Evolutionary conservation across 2,888 invertebrate genomes (phyloP).

Genomic region (Drosophila kuntzei): DNA sequence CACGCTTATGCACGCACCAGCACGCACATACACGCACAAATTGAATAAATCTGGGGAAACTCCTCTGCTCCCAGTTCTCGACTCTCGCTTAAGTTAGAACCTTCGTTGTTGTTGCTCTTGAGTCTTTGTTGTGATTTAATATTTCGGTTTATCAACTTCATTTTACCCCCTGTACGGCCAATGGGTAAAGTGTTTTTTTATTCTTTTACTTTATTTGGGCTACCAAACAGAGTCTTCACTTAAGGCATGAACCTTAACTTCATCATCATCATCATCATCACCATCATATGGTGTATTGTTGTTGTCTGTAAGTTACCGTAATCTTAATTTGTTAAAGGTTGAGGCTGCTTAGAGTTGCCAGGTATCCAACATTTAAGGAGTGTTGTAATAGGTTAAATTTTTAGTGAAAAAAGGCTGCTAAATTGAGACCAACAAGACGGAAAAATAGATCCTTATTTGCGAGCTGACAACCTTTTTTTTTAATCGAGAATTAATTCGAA

Average conservation of each 20-base stretch:
- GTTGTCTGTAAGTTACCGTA: slow-evolving; percentile 6
- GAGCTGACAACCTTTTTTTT: too few species aligned
- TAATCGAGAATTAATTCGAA: not conserved
- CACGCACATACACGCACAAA: slow-evolving; percentile 45
- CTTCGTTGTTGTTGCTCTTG: slow-evolving; percentile 9
- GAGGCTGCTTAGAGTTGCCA: not conserved
- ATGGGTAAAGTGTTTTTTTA: slow-evolving; percentile 11
- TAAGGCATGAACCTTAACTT: slow-evolving; percentile 37
- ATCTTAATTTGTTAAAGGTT: slow-evolving; percentile 4
- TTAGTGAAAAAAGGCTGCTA: too few species aligned
- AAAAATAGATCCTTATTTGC: not conserved
- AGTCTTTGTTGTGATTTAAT: slow-evolving; percentile 64
- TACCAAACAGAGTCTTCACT: slow-evolving; percentile 29
- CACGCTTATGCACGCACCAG: slow-evolving; percentile 3
- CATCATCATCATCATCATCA: slow-evolving; percentile 21
- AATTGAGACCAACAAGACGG: not conserved
- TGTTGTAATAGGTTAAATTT: not conserved
- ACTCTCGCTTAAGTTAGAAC: not conserved
- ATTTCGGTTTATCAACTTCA: slow-evolving; percentile 61
- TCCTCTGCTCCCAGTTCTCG: not conserved
- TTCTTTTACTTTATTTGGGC: slow-evolving; percentile 24
- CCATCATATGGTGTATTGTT: slow-evolving; percentile 16
- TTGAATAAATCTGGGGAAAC: slow-evolving; percentile 50
- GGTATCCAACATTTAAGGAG: not conserved
- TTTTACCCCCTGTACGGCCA: slow-evolving; percentile 16